These are phyloP conservation scores for Ptychochromis oligacanthus DNA, from an alignment of 2,113 vertebrate genomes.

Conservation along the genomic window DNA sequence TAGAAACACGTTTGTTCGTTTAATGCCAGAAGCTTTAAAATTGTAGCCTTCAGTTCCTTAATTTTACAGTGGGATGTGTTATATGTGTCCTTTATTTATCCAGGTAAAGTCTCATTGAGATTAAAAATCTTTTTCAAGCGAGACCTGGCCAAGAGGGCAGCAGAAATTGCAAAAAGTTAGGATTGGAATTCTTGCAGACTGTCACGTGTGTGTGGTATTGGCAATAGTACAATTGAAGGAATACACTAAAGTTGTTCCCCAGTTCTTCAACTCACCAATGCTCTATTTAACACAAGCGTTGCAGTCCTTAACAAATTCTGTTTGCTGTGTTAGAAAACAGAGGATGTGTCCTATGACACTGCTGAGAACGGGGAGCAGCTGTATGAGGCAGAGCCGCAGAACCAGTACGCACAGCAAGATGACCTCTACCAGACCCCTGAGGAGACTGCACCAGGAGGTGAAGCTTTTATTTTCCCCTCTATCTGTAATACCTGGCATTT, in stretches of 20 bases:
- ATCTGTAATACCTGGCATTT: accelerated
- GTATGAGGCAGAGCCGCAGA: slow-evolving; percentile 52
- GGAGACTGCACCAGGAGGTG: slow-evolving; percentile 70
- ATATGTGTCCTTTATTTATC: too few relatives aligned
- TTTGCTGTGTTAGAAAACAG: slow-evolving; percentile 8
- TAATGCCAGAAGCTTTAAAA: too few relatives aligned
- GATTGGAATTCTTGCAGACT: too few relatives aligned
- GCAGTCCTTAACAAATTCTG: background rate
- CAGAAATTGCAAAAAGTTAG: too few relatives aligned
- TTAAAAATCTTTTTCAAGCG: too few relatives aligned
- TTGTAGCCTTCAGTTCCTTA: too few relatives aligned
- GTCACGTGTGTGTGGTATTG: background rate
- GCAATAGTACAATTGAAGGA: background rate
- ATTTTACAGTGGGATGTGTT: too few relatives aligned
- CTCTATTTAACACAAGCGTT: background rate
- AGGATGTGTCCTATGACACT: background rate
- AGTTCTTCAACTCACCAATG: background rate
- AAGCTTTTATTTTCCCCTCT: background rate
- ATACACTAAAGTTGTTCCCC: too few relatives aligned
- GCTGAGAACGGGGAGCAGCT: slow-evolving; percentile 48
- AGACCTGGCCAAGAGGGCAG: too few relatives aligned
- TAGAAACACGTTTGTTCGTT: too few relatives aligned
- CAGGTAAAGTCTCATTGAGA: too few relatives aligned
- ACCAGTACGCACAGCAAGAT: slow-evolving; percentile 57
- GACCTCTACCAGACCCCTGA: slow-evolving; percentile 84